Percentiles rank a stretch among this genome's conserved stretches.
These are phyloP conservation scores for Podarcis cretensis DNA, from an alignment of 2,113 vertebrate genomes.

Conservation along the genomic window DNA sequence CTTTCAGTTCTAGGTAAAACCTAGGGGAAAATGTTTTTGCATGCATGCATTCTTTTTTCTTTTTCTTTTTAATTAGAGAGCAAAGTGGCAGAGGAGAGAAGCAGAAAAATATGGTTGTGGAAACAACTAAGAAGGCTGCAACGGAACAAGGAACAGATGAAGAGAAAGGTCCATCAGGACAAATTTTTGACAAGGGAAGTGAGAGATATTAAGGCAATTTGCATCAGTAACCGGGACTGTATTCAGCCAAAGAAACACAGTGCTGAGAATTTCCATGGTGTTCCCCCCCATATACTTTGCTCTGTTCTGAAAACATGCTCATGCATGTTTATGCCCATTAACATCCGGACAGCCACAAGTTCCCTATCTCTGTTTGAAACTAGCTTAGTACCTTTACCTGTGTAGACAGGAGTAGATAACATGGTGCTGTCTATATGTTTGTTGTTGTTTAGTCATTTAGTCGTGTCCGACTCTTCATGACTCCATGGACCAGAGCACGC, in stretches of 20 bases:
- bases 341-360: not conserved
- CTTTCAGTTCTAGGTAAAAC: slow-evolving; percentile 30
- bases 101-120: not conserved
- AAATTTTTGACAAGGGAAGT: not conserved
- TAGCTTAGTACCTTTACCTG: not conserved
- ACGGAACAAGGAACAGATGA: not conserved
- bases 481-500: too few relatives aligned
- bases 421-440: too few relatives aligned
- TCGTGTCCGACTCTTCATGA: too few relatives aligned
- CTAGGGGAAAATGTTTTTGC: not conserved
- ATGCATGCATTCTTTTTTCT: not conserved
- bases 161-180: not conserved
- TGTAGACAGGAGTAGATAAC: not conserved
- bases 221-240: not conserved
- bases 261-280: not conserved
- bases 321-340: not conserved
- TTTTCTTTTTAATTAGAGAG: not conserved
- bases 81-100: not conserved
- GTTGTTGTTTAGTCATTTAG: too few relatives aligned
- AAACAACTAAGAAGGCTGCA: not conserved
- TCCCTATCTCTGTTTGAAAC: not conserved
- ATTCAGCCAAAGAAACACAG: not conserved
- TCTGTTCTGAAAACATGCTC: not conserved
- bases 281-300: too few relatives aligned
- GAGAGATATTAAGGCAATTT: not conserved